phyloP scores from a whole-genome alignment of 2,888 invertebrate species.

The Lasioglossum marginatum region DNA sequence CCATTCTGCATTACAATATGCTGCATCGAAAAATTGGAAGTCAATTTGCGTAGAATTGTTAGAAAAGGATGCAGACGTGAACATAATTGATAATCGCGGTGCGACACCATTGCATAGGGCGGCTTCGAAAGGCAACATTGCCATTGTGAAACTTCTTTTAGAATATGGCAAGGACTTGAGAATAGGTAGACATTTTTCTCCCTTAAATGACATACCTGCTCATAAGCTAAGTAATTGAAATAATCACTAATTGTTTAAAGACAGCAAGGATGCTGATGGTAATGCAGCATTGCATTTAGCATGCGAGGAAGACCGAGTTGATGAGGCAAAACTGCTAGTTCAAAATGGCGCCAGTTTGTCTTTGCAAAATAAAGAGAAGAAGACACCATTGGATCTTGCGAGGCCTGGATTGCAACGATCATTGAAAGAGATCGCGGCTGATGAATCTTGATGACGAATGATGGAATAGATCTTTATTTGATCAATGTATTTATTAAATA shows the following conservation, averaged over 20 bases:
- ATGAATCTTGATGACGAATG: slow-evolving; percentile 6
- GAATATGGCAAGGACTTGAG: slow-evolving; percentile 85
- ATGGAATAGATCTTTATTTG: slow-evolving; percentile 21
- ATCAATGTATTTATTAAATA: slow-evolving; percentile 35
- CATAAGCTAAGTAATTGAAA: background rate
- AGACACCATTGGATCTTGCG: slow-evolving; percentile 88
- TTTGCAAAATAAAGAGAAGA: slow-evolving; percentile 88
- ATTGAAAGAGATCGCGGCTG: slow-evolving; percentile 66
- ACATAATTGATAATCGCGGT: slow-evolving; percentile 88
- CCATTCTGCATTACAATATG: slow-evolving; percentile 93
- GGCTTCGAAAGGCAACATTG: slow-evolving; percentile 90
- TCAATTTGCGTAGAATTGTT: slow-evolving; percentile 89
- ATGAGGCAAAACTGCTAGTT: slow-evolving; percentile 88
- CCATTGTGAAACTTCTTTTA: slow-evolving; percentile 89
- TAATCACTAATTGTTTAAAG: slow-evolving; percentile 59
- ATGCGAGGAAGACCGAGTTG: slow-evolving; percentile 91
- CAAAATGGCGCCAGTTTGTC: slow-evolving; percentile 88
- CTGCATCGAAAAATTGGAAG: slow-evolving; percentile 93
- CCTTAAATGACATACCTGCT: background rate
- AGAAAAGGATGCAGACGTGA: slow-evolving; percentile 89
- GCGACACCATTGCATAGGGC: slow-evolving; percentile 93
- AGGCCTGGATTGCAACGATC: slow-evolving; percentile 68
- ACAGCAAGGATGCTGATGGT: slow-evolving; percentile 89
- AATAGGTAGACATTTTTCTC: slow-evolving; percentile 80
- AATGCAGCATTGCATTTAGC: slow-evolving; percentile 93